phyloP scores from a whole-genome alignment of 2,888 invertebrate species.

The Trichogramma dendrolimi region DNA sequence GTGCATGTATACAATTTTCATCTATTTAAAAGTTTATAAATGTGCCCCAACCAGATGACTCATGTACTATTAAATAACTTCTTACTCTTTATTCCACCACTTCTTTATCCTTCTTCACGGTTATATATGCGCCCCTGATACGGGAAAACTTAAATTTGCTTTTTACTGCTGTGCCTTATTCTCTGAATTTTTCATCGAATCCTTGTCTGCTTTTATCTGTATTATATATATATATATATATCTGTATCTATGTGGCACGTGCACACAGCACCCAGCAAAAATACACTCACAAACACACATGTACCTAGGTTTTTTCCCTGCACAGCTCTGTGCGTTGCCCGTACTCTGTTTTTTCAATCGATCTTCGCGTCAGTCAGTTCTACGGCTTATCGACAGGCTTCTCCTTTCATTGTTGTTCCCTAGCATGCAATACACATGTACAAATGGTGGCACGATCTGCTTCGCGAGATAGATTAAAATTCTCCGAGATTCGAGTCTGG shows the following conservation, averaged over 20 bases:
- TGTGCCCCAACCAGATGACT: conserved; percentile 22
- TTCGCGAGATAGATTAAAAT: conserved; percentile 39
- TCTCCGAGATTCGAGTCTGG: conserved; percentile 16
- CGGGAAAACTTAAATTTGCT: conserved; percentile 32
- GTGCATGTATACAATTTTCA: not conserved
- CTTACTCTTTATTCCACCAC: too few relatives aligned
- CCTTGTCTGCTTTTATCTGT: not conserved
- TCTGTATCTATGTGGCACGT: too few relatives aligned
- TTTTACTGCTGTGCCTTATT: conserved; percentile 22
- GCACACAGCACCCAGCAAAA: too few relatives aligned
- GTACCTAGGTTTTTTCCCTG: too few relatives aligned
- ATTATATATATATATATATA: too few relatives aligned
- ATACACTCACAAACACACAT: too few relatives aligned
- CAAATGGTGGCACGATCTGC: conserved; percentile 28
- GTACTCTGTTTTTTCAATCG: conserved; percentile 28
- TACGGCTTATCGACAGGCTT: conserved; percentile 26
- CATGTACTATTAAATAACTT: conserved; percentile 24
- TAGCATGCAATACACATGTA: too few relatives aligned
- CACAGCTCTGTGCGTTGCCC: too few relatives aligned
- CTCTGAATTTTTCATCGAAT: conserved; percentile 23
- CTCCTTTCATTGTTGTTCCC: not conserved
- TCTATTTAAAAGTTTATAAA: conserved; percentile 21
- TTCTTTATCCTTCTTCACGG: too few relatives aligned
- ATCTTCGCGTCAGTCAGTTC: conserved; percentile 27
- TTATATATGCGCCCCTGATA: conserved; percentile 2